Percentiles rank a stretch among this genome's conserved stretches.
phyloP scores from a whole-genome alignment of 2,888 invertebrate genomes.

The Orchestes rusci region DNA sequence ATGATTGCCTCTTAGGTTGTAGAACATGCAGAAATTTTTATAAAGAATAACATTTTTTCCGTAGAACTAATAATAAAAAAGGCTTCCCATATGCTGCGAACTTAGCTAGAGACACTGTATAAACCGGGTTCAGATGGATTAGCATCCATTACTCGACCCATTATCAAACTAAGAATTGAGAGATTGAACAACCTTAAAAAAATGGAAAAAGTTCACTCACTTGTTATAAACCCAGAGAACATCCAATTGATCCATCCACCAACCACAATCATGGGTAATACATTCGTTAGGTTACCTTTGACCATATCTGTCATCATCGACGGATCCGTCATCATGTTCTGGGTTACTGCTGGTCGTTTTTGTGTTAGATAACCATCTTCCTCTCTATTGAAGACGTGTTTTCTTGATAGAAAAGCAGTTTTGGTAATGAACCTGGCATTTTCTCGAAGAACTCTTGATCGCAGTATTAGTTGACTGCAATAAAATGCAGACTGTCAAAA shows the following conservation, averaged over 20 bases:
- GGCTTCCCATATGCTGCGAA: too few species aligned
- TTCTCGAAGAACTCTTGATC: constrained; percentile 86
- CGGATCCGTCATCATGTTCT: constrained; percentile 93
- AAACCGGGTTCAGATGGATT: too few species aligned
- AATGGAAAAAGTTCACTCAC: too few species aligned
- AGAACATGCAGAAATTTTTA: too few species aligned
- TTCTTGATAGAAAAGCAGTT: constrained; percentile 84
- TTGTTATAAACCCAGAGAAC: constrained; percentile 99
- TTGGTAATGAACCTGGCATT: constrained; percentile 95
- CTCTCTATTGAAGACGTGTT: constrained; percentile 93
- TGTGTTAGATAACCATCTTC: constrained; percentile 93
- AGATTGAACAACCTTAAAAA: too few species aligned
- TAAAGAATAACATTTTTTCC: too few species aligned
- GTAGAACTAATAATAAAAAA: too few species aligned
- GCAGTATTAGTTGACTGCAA: constrained; percentile 91
- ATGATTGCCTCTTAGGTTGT: too few species aligned
- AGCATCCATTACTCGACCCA: too few species aligned
- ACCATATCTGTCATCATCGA: constrained; percentile 98
- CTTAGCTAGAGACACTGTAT: too few species aligned
- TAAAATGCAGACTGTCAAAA: too few species aligned
- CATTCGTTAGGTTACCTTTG: constrained; percentile 97
- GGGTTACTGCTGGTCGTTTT: constrained; percentile 74
- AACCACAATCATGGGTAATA: constrained; percentile 97
- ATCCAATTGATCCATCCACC: constrained; percentile 99
- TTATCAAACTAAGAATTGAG: too few species aligned